Evolutionary conservation across 2,797 vertebrate genomes (phyloP), one percentile per base, ranked within the genome.

Genomic region (Xenopus petersii): DNA sequence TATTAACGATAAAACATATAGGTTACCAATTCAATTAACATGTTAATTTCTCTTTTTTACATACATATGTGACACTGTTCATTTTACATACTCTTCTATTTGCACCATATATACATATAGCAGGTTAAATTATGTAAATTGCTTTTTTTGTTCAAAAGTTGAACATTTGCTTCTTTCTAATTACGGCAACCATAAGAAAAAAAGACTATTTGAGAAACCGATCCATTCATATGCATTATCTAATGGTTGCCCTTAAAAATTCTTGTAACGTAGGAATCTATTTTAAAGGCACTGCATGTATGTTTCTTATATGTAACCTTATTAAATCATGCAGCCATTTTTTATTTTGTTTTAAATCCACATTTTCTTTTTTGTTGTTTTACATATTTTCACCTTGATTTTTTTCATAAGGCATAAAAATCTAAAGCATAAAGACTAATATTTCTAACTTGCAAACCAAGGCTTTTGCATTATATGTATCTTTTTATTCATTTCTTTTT

Each of bases 161-260:
- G 47, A 75, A 16, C 5, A 67, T 75, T 16, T 58, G 83, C 86
- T 83, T 83, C 82, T 83, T 86, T 86, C 84, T 85, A 82, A 80
- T 87, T 2, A 30, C 1, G 2, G 26, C 26, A 30, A 30, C 26
- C 26, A 30, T 30, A 30, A 30, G 26, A 30, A 30, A 30, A 30
- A 30, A 30, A 30, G 4, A 30, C 2, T 2, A 30, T 30, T 30
- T 30, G 26, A 30, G 26, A 30, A 30, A 30, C 26, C 2, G 26
- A 30, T 30, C 4, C 26, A 30, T 30, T 4, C 26, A 30, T 30
- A 4, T 30, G 26, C 26, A 30, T 30, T 30, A 30, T 30, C 26
- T 30, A 30, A 30, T 30, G 26, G 26, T 30, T 30, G 26, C 2
- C 4, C 26, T 30, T 30, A 2, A 30, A 2, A 30, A 30, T 30